Percentiles rank a stretch among this genome's conserved stretches.
These are phyloP conservation scores for Etheostoma spectabile DNA, from an alignment of 2,113 vertebrate species.

Conservation along the genomic window DNA sequence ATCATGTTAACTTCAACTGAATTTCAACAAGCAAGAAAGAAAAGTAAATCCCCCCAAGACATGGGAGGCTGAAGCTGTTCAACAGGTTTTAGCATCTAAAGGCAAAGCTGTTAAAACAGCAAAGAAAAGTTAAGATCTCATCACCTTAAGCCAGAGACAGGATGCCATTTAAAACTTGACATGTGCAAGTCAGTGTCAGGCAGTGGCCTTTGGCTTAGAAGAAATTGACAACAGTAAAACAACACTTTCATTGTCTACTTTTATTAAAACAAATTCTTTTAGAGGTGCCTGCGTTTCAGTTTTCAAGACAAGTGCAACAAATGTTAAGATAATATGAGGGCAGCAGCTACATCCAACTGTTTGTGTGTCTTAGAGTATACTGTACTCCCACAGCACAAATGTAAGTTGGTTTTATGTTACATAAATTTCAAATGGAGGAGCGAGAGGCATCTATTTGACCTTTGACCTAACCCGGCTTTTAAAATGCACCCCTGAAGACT, in stretches of 20 bases:
- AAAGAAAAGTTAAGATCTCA: constrained; percentile 14
- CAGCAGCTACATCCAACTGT: background rate
- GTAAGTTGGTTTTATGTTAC: background rate
- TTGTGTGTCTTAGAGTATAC: background rate
- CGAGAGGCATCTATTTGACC: background rate
- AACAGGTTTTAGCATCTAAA: constrained; percentile 49
- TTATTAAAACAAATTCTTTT: background rate
- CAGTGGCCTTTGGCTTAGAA: constrained; percentile 5
- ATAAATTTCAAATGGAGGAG: background rate
- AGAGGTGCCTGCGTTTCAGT: background rate
- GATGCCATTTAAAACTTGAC: background rate
- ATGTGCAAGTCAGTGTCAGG: constrained; percentile 13
- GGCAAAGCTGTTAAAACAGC: constrained; percentile 12
- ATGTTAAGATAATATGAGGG: background rate
- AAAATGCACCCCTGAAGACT: background rate
- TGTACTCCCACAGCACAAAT: background rate
- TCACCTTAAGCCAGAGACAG: background rate
- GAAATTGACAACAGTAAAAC: background rate
- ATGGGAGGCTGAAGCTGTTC: constrained; percentile 16
- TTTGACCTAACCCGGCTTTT: constrained; percentile 5
- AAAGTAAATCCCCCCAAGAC: constrained; percentile 24
- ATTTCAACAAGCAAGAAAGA: constrained; percentile 33
- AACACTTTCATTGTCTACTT: constrained; percentile 5
- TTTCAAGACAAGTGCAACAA: constrained; percentile 1
- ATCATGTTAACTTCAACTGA: background rate